Percentiles rank a stretch among this genome's conserved stretches.
Conservation (phyloP, 2,797 vertebrate species). For the Pantherophis vulpinus region DNA sequence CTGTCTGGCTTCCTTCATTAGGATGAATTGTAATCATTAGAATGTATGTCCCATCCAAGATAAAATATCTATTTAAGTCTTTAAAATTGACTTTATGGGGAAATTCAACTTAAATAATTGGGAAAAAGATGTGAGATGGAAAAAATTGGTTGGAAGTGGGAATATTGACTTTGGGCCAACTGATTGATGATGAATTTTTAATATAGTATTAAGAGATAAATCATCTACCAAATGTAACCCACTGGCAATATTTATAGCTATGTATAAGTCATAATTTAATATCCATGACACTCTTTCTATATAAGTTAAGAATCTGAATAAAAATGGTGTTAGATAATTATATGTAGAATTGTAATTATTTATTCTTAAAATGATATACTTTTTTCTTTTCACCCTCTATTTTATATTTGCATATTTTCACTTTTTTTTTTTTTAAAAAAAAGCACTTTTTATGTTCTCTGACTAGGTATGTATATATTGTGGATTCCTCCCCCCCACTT, state of each 20-base stretch:
- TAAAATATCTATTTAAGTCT: not conserved
- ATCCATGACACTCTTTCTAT: not conserved
- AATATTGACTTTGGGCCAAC: not conserved
- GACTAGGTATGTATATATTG: no score
- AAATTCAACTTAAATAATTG: not conserved
- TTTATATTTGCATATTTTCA: no score
- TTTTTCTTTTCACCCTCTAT: no score
- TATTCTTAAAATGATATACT: not conserved
- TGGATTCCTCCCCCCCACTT: no score
- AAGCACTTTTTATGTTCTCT: no score
- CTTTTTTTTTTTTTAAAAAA: no score
- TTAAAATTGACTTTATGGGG: not conserved
- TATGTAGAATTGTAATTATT: not conserved
- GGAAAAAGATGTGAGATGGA: not conserved
- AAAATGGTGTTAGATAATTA: not conserved
- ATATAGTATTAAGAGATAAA: not conserved
- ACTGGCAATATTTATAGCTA: not conserved
- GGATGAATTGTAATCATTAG: not conserved
- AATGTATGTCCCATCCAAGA: not conserved
- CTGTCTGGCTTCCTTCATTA: not conserved
- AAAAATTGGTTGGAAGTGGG: not conserved
- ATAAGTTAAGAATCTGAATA: not conserved
- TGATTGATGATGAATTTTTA: not conserved
- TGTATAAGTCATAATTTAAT: not conserved
- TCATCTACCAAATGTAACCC: not conserved